Percentiles rank a stretch among this genome's conserved stretches.
Evolutionary conservation across 2,797 vertebrate species (phyloP).

Genomic region (Chrysocyon brachyurus): DNA sequence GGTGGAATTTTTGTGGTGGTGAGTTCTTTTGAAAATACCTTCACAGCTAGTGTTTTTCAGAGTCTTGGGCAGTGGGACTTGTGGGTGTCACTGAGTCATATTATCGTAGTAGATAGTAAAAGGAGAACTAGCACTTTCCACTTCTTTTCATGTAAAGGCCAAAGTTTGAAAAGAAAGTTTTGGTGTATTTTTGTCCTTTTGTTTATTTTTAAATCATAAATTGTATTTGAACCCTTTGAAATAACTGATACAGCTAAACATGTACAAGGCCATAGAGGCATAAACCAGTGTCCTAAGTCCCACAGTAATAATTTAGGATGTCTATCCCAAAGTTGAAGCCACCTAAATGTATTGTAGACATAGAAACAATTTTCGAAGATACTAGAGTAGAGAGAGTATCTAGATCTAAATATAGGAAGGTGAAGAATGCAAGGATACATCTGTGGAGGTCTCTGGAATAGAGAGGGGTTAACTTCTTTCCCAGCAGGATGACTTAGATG

Average conservation of each 20-base stretch:
- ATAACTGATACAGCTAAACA: not conserved
- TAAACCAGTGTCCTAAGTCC: not conserved
- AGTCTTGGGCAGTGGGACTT: not conserved
- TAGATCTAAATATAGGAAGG: not conserved
- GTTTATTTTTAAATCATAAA: conserved; percentile 19
- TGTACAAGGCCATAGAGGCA: not conserved
- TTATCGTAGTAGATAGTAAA: not conserved
- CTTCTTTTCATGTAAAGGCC: not conserved
- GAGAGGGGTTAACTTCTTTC: not conserved
- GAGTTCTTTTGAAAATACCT: conserved; percentile 50
- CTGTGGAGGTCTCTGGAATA: not conserved
- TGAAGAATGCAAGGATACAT: not conserved
- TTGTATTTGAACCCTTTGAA: not conserved
- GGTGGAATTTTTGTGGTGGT: conserved; percentile 40
- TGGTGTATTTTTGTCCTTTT: not conserved
- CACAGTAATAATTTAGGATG: conserved; percentile 22
- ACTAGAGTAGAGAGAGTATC: not conserved
- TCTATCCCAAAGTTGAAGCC: not conserved
- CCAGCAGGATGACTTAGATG: not conserved
- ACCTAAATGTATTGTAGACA: not conserved
- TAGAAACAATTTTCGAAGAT: not conserved
- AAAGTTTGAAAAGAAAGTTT: conserved; percentile 5
- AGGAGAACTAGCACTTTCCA: conserved; percentile 57
- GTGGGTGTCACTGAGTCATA: not conserved
- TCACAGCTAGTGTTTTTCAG: not conserved